phyloP scores from a whole-genome alignment of 2,888 invertebrate genomes.

The Micropterix aruncella region DNA sequence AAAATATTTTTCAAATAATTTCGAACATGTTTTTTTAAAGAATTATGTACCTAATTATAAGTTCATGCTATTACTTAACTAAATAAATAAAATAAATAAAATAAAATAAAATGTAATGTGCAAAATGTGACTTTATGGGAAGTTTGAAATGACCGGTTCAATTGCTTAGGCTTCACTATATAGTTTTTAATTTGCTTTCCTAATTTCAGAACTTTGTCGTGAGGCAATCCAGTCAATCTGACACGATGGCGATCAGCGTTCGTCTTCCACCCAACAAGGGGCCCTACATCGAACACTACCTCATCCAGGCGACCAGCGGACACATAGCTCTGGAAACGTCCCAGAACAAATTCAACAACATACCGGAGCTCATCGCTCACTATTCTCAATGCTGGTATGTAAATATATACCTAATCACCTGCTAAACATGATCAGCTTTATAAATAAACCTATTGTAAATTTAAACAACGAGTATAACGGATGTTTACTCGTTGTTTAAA shows the following conservation, averaged over 20 bases:
- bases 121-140: no score
- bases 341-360: constrained; percentile 83
- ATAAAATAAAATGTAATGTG: neutral
- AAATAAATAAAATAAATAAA: constrained; percentile 1
- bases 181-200: constrained; percentile 3
- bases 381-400: constrained; percentile 85
- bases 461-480: no score
- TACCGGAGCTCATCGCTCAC: constrained; percentile 85
- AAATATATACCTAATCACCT: no score
- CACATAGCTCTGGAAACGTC: constrained; percentile 86
- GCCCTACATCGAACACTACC: constrained; percentile 90
- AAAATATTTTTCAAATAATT: no score
- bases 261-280: constrained; percentile 76
- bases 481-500: no score
- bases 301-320: constrained; percentile 74
- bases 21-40: no score
- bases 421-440: no score
- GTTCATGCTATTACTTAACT: no score
- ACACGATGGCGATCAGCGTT: constrained; percentile 91
- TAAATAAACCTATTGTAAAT: no score
- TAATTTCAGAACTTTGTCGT: constrained; percentile 80
- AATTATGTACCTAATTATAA: no score
- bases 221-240: constrained; percentile 82
- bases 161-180: no score
- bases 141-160: no score